Percentiles rank a stretch among this genome's conserved stretches.
Conservation (phyloP, 2,797 vertebrate species). For the Lates japonicus region DNA sequence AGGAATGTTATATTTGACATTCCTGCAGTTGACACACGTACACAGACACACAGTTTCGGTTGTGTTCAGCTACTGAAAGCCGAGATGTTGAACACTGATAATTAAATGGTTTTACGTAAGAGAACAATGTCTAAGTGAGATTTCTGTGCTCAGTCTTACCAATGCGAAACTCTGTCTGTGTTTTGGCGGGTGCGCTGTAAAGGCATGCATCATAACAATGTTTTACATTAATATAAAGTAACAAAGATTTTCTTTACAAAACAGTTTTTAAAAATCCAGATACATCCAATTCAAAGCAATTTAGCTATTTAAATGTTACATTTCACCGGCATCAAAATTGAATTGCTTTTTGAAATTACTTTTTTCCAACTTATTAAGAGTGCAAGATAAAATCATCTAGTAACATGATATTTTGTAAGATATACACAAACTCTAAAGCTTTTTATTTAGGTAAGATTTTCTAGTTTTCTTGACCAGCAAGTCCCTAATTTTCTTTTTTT, state of each 20-base stretch:
- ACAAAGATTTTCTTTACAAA: background rate
- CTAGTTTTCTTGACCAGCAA: background rate
- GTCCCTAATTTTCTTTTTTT: background rate
- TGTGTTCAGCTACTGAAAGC: conserved; percentile 58
- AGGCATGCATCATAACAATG: background rate
- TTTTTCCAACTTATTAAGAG: background rate
- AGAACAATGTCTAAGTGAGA: conserved; percentile 16
- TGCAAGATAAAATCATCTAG: background rate
- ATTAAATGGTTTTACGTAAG: conserved; percentile 63
- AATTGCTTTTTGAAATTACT: too few species aligned
- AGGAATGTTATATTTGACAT: conserved; percentile 66
- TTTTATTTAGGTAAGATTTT: background rate
- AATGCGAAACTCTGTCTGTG: conserved; percentile 5
- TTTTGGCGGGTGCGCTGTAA: background rate
- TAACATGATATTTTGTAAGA: background rate
- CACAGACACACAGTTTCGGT: conserved; percentile 72
- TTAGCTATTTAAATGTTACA: too few species aligned
- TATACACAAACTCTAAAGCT: background rate
- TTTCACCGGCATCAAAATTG: too few species aligned
- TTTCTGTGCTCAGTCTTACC: conserved; percentile 1
- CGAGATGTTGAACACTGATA: conserved; percentile 73
- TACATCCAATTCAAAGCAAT: too few species aligned
- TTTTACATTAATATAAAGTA: background rate
- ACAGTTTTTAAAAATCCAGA: too few species aligned
- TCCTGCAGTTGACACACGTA: conserved; percentile 39